Evolutionary conservation across 2,797 vertebrate species (phyloP).

Genomic region (Glyptemys insculpta): DNA sequence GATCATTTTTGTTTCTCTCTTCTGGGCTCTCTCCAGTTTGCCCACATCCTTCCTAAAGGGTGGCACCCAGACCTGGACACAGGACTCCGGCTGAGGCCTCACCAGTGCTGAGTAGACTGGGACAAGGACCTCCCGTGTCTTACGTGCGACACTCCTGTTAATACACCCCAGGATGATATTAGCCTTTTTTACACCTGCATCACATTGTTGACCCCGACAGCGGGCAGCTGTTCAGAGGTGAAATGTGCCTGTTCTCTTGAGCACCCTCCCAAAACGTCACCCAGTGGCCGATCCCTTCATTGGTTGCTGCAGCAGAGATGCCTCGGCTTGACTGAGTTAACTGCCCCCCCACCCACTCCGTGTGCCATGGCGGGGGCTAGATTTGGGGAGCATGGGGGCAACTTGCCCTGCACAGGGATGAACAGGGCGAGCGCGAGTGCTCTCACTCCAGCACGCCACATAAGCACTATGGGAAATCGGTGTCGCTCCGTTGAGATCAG

Average conservation of each 20-base stretch:
- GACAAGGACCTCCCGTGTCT: too few relatives aligned
- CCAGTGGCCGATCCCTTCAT: neutral
- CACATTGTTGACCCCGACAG: neutral
- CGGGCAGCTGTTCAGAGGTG: neutral
- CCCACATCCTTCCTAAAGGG: too few relatives aligned
- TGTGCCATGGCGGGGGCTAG: neutral
- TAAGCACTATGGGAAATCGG: neutral
- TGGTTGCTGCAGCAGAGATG: too few relatives aligned
- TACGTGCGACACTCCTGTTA: too few relatives aligned
- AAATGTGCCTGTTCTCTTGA: neutral
- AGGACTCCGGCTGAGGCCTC: too few relatives aligned
- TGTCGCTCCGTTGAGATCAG: neutral
- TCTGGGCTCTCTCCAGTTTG: too few relatives aligned
- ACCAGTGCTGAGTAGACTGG: too few relatives aligned
- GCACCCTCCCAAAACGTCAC: neutral
- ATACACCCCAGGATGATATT: neutral
- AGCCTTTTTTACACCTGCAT: neutral
- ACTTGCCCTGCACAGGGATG: neutral
- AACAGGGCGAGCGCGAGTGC: neutral
- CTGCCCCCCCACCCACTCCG: rapidly evolving
- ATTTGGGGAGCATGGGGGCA: neutral
- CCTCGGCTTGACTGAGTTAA: neutral
- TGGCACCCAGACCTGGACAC: too few relatives aligned
- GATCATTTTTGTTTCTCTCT: too few relatives aligned
- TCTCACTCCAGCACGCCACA: neutral